Evolutionary conservation across 2,797 vertebrate genomes (phyloP).

Genomic region (Ibycter americanus): DNA sequence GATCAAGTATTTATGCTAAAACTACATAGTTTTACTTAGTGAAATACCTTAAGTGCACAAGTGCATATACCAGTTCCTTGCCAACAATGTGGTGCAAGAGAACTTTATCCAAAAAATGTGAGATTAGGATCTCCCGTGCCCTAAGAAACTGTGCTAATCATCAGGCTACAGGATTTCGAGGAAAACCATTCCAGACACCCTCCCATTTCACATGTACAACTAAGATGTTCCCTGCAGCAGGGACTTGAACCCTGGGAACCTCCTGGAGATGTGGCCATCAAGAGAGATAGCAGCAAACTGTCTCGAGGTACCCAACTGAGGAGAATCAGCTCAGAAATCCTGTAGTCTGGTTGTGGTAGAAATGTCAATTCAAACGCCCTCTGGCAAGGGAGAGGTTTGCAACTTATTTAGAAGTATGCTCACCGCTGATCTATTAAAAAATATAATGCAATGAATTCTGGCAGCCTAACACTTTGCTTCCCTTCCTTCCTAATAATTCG

Average conservation of each 20-base stretch:
- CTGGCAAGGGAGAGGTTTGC: not conserved
- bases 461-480: not conserved
- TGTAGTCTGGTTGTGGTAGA: not conserved
- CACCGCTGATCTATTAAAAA: not conserved
- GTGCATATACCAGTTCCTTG: not conserved
- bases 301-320: not conserved
- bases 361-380: not conserved
- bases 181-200: not conserved
- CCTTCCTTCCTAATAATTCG: not conserved
- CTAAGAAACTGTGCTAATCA: not conserved
- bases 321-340: not conserved
- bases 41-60: not conserved
- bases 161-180: not conserved
- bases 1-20: not conserved
- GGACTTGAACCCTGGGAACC: not conserved
- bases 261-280: rapidly evolving
- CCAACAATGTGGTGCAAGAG: not conserved
- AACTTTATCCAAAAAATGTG: not conserved
- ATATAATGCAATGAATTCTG: not conserved
- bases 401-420: not conserved
- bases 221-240: not conserved
- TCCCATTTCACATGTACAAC: not conserved
- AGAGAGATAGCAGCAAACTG: not conserved
- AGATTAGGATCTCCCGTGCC: not conserved
- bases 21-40: not conserved